phyloP scores from a whole-genome alignment of 2,113 vertebrate genomes.

The Mormyrus iriodes region DNA sequence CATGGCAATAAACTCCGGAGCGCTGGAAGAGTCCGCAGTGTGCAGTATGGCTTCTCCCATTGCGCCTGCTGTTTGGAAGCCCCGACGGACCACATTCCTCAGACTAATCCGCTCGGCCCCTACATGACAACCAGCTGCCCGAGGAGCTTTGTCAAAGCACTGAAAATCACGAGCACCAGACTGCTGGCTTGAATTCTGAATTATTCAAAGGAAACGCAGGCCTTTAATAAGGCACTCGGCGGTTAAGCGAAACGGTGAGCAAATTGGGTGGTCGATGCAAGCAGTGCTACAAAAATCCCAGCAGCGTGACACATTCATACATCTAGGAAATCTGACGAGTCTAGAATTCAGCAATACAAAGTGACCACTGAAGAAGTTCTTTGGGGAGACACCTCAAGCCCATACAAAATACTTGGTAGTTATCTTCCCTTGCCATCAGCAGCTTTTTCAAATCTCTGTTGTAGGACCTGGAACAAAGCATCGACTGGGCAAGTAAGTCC shows the following conservation, averaged over 20 bases:
- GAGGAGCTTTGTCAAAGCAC: constrained; percentile 55
- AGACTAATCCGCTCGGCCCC: constrained; percentile 52
- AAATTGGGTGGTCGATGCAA: not conserved
- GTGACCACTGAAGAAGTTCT: not conserved
- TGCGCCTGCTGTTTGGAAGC: constrained; percentile 40
- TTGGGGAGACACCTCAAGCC: not conserved
- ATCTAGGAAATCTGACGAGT: not conserved
- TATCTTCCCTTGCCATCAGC: not conserved
- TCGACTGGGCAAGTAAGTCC: not conserved
- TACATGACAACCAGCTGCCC: constrained; percentile 61
- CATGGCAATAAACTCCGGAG: not conserved
- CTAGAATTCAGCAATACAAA: not conserved
- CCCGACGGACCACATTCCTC: constrained; percentile 42
- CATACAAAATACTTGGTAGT: not conserved
- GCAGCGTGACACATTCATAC: not conserved
- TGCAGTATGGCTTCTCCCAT: constrained; percentile 30
- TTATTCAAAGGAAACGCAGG: constrained; percentile 44
- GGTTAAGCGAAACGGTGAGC: not conserved
- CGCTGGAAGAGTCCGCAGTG: not conserved
- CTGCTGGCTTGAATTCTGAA: constrained; percentile 38
- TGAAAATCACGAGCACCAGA: constrained; percentile 49
- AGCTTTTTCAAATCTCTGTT: not conserved
- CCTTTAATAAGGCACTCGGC: constrained; percentile 6
- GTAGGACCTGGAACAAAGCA: not conserved
- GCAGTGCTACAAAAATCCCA: not conserved